phyloP scores from a whole-genome alignment of 2,797 vertebrate species.

The Gambusia yucatana region DNA sequence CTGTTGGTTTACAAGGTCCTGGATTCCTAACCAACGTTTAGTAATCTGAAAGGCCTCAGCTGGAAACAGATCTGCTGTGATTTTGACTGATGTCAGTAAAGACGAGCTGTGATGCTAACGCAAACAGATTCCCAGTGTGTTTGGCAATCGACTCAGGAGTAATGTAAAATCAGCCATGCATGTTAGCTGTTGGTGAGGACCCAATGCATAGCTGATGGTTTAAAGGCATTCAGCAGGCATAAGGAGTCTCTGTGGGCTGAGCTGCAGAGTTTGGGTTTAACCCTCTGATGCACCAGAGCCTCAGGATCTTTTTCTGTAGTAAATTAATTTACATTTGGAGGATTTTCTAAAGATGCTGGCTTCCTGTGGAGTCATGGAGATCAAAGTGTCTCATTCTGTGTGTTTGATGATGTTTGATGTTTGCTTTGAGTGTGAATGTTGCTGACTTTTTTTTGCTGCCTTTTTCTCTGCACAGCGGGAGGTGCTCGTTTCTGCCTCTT shows the following conservation, averaged over 20 bases:
- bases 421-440: conserved; percentile 91
- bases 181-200: conserved; percentile 44
- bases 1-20: conserved; percentile 30
- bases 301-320: conserved; percentile 89
- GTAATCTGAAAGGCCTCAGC: conserved; percentile 22
- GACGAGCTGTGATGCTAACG: conserved; percentile 38
- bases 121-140: conserved; percentile 38
- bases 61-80: conserved; percentile 40
- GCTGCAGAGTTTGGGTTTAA: conserved; percentile 69
- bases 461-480: conserved; percentile 87
- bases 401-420: conserved; percentile 97
- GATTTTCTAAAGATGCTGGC: conserved; percentile 98
- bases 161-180: conserved; percentile 43
- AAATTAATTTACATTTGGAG: conserved; percentile 99
- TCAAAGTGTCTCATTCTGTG: conserved; percentile 96
- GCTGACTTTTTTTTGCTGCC: conserved; percentile 96
- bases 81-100: conserved; percentile 20
- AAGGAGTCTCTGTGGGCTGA: conserved; percentile 62
- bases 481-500: conserved; percentile 69
- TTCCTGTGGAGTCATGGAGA: conserved; percentile 94
- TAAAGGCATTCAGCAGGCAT: conserved; percentile 52
- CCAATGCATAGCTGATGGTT: conserved; percentile 49
- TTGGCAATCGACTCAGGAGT: conserved; percentile 46
- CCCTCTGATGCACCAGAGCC: conserved; percentile 83
- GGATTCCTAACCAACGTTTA: conserved; percentile 19